These are phyloP conservation scores for Apistogramma diplotaenia DNA, from an alignment of 2,113 vertebrate species.

Conservation along the genomic window DNA sequence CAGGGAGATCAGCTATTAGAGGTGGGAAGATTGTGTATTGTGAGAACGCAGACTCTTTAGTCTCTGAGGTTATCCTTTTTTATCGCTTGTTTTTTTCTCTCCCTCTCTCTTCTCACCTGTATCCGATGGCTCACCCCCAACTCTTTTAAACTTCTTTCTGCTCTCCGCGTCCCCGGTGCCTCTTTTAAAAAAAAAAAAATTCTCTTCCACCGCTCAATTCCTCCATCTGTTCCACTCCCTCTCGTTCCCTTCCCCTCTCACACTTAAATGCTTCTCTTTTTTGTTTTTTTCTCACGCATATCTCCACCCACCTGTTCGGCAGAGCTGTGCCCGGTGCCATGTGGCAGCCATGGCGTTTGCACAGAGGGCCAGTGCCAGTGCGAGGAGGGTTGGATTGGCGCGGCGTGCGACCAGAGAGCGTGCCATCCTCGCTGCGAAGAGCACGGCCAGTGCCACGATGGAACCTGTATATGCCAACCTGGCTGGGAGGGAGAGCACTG, in stretches of 20 bases:
- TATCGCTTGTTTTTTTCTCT: conserved; percentile 12
- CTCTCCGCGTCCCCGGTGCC: conserved; percentile 8
- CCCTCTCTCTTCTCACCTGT: conserved; percentile 39
- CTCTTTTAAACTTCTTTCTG: not conserved
- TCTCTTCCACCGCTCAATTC: conserved; percentile 19
- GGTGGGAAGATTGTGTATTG: conserved; percentile 63
- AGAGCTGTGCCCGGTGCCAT: conserved; percentile 93
- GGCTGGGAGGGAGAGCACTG: conserved; percentile 99
- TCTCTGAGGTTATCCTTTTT: conserved; percentile 52
- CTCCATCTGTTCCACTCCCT: conserved; percentile 49
- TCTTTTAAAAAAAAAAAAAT: no score
- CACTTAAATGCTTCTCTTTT: not conserved
- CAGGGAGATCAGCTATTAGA: conserved; percentile 65
- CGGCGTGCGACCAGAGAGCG: conserved; percentile 87
- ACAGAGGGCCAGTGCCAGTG: conserved; percentile 90
- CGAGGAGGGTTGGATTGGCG: conserved; percentile 92
- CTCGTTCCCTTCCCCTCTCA: conserved; percentile 10
- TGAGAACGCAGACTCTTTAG: conserved; percentile 50
- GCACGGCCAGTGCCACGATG: conserved; percentile 93
- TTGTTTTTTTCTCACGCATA: conserved; percentile 18
- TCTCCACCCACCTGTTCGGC: conserved; percentile 52
- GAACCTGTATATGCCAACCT: conserved; percentile 93
- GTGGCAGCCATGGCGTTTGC: conserved; percentile 90
- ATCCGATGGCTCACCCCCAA: conserved; percentile 29
- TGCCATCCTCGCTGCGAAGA: conserved; percentile 92